phyloP scores from a whole-genome alignment of 2,113 vertebrate species.

The Glaucomys volans region DNA sequence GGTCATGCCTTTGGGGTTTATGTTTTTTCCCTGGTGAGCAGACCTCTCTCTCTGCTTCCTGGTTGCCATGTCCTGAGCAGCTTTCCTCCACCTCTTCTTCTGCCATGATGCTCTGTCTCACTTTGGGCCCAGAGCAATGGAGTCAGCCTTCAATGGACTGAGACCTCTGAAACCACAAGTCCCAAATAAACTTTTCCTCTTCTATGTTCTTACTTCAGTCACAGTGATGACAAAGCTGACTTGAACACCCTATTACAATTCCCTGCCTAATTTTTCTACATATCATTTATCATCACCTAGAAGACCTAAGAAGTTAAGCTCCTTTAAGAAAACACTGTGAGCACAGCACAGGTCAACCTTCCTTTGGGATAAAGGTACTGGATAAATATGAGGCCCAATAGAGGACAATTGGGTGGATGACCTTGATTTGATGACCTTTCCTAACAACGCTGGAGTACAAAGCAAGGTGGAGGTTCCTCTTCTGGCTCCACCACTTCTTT shows the following conservation, averaged over 20 bases:
- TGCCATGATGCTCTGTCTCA: too few relatives aligned
- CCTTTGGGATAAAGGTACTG: not conserved
- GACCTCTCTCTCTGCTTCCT: too few relatives aligned
- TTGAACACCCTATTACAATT: not conserved
- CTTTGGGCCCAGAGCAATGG: too few relatives aligned
- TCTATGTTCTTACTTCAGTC: too few relatives aligned
- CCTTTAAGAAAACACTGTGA: not conserved
- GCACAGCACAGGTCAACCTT: not conserved
- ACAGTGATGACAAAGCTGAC: too few relatives aligned
- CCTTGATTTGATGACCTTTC: slow-evolving; percentile 33
- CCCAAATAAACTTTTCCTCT: too few relatives aligned
- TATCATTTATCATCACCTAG: not conserved
- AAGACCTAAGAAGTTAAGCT: not conserved
- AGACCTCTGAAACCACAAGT: too few relatives aligned
- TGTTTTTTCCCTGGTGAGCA: too few relatives aligned
- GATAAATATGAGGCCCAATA: not conserved
- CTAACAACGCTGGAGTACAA: not conserved
- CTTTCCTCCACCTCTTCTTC: too few relatives aligned
- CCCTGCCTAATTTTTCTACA: not conserved
- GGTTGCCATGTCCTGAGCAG: too few relatives aligned
- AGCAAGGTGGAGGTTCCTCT: not conserved
- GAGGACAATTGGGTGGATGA: slow-evolving; percentile 28
- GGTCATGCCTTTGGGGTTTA: too few relatives aligned
- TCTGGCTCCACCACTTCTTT: not conserved
- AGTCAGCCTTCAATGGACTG: too few relatives aligned